Evolutionary conservation across 2,888 invertebrate genomes (phyloP).

Genomic region (Octodonta nipae): DNA sequence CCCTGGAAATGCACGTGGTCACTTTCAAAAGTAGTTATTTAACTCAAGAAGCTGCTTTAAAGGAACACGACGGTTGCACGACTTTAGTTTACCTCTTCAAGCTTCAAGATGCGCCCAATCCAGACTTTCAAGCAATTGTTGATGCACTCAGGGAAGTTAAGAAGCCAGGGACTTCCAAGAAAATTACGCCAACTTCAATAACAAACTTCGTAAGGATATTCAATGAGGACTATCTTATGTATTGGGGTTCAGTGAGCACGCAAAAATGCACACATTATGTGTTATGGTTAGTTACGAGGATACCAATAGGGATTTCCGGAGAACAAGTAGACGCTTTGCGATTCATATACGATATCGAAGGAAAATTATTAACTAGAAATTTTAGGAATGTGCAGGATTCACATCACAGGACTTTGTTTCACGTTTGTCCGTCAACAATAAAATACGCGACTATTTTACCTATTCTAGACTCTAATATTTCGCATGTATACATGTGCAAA

Average conservation of each 20-base stretch:
- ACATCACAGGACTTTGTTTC: not conserved
- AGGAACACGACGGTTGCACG: conserved; percentile 42
- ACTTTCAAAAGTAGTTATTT: conserved; percentile 47
- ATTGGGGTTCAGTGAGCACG: conserved; percentile 46
- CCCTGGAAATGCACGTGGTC: conserved; percentile 51
- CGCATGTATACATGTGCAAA: not conserved
- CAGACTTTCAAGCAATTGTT: conserved; percentile 34
- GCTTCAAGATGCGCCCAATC: conserved; percentile 41
- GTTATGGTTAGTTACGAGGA: conserved; percentile 49
- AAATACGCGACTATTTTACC: not conserved
- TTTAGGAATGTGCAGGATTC: not conserved
- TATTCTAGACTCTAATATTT: not conserved
- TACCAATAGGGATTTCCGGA: conserved; percentile 42
- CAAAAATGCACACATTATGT: conserved; percentile 37
- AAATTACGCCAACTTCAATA: conserved; percentile 30
- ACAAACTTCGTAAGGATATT: conserved; percentile 45
- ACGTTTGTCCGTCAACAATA: not conserved
- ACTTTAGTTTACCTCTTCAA: conserved; percentile 47
- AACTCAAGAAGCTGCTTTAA: conserved; percentile 47
- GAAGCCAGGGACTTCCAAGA: conserved; percentile 38
- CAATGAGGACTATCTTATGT: conserved; percentile 48
- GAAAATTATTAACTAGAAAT: not conserved
- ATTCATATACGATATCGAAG: not conserved
- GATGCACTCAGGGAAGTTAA: conserved; percentile 40
- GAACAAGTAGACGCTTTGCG: conserved; percentile 39